Base-by-base conservation (phyloP, 1,140 invertebrate genomes). In the Megathymus violae region DNA sequence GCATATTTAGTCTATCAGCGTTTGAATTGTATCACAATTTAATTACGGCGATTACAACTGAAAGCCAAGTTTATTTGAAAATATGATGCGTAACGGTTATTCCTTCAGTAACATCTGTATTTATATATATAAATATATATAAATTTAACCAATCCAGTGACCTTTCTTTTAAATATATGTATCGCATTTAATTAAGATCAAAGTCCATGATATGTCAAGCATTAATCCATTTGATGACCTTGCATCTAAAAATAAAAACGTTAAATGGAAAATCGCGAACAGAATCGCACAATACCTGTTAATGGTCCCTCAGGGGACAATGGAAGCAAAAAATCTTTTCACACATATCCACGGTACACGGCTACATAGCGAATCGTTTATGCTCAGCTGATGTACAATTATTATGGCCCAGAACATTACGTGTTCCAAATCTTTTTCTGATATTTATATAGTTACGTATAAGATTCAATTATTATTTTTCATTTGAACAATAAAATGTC, bases 251-350 rank as follows among this genome's bases (percentile, higher is more conserved):
- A 62, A 62, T 46, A 50, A 65, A 71, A 64, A 62, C 25, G 47
- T 22, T 64, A 71, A 64, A 71, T 64, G 66, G 64, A 71, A 71
- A 71, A 62, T 64, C 58, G 58, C 51, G 40, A 64, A 64, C 65
- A 47, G 51, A 71, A 68, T 71, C 69, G 62, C 62, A 47, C 65
- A 58, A 64, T 68, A 67, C 40, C 58, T 54, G 62, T 61, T 71
- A 72, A 72, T 61, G 62, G 67, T 43, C 60, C 66, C 50, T 62
- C 4, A 63, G 67, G 61, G 67, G 36, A 51, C 63, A 62, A 67
- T 67, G 19, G 67, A 40, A 44, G 38, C 27, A 60, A 69, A 58
- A 72, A 72, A 65, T 58, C 51, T 46, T 64, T 63, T 58, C 44
- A 68, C 62, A 60, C 60, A 51, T 41, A 54, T 56, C 38, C 67